Evolutionary conservation across 2,888 invertebrate species (phyloP), one percentile per base, ranked within the genome.

Genomic region (Melanostoma scalare): DNA sequence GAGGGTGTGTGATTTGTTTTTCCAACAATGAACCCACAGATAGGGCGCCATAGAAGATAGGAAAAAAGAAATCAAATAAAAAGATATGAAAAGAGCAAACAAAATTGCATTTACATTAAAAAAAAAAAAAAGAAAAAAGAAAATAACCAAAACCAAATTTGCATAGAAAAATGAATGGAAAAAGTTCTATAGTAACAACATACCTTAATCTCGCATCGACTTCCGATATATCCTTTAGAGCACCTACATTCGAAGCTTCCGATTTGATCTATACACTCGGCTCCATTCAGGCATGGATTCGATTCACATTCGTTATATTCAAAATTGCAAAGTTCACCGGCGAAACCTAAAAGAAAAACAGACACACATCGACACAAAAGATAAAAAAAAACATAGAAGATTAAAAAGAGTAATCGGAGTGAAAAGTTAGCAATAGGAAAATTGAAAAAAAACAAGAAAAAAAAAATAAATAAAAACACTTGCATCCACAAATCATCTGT

Each of bases 261-360:
- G 87, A 95, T 93, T 89, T 93, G 94, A 92, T 95, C 95, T 76
- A 94, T 94, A 91, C 95, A 96, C 52, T 94, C 94, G 86, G 95
- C 95, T 53, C 94, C 94, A 90, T 95, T 94, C 74, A 93, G 92
- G 89, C 95, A 96, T 52, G 95, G 95, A 77, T 94, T 94, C 85
- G 95, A 94, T 89, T 94, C 94, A 89, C 96, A 96, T 90, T 95
- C 95, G 90, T 95, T 94, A 91, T 94, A 95, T 89, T 95, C 94
- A 88, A 94, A 92, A 89, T 95, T 95, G 89, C 96, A 96, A 86
- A 93, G 93, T 82, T 94, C 93, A 20, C 96, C 95, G 3, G 95
- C 94, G 89, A 94, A 95, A 40, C 95, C 95, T 94, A 89, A 6
- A 87, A 63, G 10, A 36, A 38, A 30, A 20, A 20, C 20, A 20